phyloP scores from a whole-genome alignment of 2,113 vertebrate genomes.

The Albula glossodonta region DNA sequence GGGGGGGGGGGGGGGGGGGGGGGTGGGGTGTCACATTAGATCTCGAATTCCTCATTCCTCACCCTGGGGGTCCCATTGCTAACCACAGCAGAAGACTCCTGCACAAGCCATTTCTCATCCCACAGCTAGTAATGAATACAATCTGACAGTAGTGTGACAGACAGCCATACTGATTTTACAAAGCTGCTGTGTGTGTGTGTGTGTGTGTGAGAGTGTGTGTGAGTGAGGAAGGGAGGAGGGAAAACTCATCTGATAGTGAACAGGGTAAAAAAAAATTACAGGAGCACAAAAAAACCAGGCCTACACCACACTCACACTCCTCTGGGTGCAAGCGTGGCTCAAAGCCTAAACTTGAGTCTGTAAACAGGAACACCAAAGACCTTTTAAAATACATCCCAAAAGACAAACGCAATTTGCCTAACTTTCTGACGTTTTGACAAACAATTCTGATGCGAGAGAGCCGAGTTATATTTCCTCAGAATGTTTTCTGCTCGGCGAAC shows the following conservation, averaged over 20 bases:
- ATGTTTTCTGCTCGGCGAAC: background rate
- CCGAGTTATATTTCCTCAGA: background rate
- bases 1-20: no score
- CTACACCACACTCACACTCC: background rate
- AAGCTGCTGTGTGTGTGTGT: background rate
- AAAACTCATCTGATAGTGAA: background rate
- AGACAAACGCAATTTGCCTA: background rate
- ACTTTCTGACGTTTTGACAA: background rate
- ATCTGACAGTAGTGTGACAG: background rate
- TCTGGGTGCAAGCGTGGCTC: background rate
- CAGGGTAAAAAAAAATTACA: background rate
- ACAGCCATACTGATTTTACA: background rate
- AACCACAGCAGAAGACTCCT: background rate
- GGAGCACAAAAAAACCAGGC: background rate
- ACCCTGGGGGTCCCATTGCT: background rate
- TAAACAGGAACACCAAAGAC: background rate
- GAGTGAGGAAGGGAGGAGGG: background rate
- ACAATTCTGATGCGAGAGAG: background rate
- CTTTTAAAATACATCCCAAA: background rate
- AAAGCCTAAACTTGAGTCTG: background rate
- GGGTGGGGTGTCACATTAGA: background rate
- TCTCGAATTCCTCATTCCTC: background rate
- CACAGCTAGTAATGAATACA: background rate
- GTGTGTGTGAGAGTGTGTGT: background rate
- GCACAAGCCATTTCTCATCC: background rate